Conservation (phyloP, 1,140 invertebrate genomes). For the Zophobas morio region DNA sequence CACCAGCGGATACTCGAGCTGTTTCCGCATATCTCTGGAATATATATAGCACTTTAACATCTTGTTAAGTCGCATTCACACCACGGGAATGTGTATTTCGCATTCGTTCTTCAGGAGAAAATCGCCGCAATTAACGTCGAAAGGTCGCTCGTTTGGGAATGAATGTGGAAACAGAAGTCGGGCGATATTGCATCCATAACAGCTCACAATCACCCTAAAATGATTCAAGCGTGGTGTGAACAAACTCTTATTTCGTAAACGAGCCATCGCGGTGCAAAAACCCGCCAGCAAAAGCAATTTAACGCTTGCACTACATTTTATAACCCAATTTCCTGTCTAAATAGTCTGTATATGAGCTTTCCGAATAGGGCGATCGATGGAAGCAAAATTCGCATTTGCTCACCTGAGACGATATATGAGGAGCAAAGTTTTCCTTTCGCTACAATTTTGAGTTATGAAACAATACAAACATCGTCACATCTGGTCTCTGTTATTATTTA, state of each 20-base stretch:
- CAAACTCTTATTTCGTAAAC: conserved; percentile 19
- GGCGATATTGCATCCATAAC: not conserved
- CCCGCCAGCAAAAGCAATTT: conserved; percentile 15
- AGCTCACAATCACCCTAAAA: not conserved
- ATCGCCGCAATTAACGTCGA: not conserved
- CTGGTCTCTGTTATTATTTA: too few relatives aligned
- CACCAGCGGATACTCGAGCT: too few relatives aligned
- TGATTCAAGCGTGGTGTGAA: conserved; percentile 8
- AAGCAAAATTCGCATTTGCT: not conserved
- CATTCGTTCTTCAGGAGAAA: not conserved
- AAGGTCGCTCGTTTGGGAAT: not conserved
- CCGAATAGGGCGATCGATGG: conserved; percentile 10
- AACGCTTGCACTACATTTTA: conserved; percentile 30
- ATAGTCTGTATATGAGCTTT: conserved; percentile 20
- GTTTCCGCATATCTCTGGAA: not conserved
- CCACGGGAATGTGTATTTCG: not conserved
- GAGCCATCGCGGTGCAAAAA: conserved; percentile 7
- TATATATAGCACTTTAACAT: not conserved
- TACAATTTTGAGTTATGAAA: not conserved
- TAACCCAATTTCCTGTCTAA: conserved; percentile 22
- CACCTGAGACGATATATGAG: not conserved
- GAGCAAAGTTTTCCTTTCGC: conserved; percentile 10
- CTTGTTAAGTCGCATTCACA: not conserved
- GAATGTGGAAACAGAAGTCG: not conserved
- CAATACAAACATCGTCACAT: not conserved